Conservation (phyloP, 2,113 vertebrate species). For the Cinclus mexicanus region DNA sequence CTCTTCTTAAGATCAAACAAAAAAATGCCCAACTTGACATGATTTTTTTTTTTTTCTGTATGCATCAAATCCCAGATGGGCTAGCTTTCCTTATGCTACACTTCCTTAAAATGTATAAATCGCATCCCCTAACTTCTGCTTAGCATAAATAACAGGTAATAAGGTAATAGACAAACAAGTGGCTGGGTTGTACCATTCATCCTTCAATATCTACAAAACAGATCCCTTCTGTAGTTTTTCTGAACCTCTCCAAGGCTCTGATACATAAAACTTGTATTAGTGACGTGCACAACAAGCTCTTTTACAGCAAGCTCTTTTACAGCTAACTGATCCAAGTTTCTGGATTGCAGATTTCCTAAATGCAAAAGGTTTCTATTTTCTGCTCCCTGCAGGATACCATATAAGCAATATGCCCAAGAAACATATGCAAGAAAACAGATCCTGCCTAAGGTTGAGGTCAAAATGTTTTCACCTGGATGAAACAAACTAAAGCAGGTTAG, state of each 20-base stretch:
- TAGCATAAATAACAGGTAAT: neutral
- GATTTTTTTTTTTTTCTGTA: neutral
- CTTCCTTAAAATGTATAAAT: neutral
- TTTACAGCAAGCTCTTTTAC: neutral
- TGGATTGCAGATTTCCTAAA: neutral
- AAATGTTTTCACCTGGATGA: neutral
- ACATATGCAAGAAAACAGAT: neutral
- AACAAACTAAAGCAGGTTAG: neutral
- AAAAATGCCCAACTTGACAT: neutral
- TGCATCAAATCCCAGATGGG: neutral
- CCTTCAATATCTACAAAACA: neutral
- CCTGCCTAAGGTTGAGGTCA: neutral
- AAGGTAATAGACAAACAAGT: neutral
- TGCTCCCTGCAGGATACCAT: neutral
- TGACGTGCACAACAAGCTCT: neutral
- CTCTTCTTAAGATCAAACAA: neutral
- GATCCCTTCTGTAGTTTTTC: neutral
- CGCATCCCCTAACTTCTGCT: neutral
- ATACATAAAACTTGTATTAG: neutral
- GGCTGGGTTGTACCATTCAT: neutral
- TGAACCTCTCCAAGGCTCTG: neutral
- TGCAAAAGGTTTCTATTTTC: neutral
- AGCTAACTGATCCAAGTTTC: neutral
- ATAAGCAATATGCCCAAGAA: neutral
- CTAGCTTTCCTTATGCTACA: neutral